These are phyloP conservation scores for Petroica traversi DNA, from an alignment of 2,113 vertebrate genomes.

Conservation along the genomic window DNA sequence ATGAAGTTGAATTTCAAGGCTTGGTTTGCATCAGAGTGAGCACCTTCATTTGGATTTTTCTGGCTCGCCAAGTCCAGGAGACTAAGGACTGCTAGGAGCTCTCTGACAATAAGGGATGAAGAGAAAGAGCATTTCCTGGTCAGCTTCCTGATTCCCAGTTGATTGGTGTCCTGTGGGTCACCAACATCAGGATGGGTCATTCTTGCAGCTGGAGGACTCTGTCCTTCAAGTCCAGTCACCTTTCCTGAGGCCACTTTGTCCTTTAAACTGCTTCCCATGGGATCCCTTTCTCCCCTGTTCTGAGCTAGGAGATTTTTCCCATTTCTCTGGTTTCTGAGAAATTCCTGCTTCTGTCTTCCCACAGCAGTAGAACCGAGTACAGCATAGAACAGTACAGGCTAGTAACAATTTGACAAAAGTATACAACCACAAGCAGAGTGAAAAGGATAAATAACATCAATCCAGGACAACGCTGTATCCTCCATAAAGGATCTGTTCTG, in stretches of 20 bases:
- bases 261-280: background rate
- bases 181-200: background rate
- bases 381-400: background rate
- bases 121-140: background rate
- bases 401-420: background rate
- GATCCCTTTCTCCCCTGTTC: background rate
- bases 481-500: background rate
- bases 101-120: background rate
- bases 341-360: background rate
- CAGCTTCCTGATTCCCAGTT: background rate
- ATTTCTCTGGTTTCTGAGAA: background rate
- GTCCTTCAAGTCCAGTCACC: background rate
- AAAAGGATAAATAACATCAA: background rate
- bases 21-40: background rate
- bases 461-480: background rate
- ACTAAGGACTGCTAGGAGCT: background rate
- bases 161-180: background rate
- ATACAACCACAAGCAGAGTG: background rate
- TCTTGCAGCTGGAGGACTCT: background rate
- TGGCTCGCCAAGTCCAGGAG: background rate
- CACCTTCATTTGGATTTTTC: background rate
- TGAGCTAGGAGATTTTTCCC: background rate
- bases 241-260: background rate
- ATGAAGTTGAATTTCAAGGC: background rate
- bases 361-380: background rate